Evolutionary conservation across 2,888 invertebrate genomes (phyloP).

Genomic region (Congeria kusceri): DNA sequence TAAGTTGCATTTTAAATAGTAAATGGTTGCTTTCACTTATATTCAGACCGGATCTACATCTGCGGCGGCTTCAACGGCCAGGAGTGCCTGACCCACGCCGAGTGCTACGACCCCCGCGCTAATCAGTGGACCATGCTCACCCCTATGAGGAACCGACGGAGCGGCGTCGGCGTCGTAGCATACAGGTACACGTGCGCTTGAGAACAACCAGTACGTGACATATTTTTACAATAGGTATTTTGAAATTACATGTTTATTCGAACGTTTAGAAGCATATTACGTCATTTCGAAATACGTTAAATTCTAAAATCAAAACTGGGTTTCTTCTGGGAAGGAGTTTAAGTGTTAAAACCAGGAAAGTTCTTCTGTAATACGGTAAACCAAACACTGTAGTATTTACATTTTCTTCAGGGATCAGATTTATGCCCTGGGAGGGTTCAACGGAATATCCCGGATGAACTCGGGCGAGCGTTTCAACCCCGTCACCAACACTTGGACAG

Average conservation of each 20-base stretch:
- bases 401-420: conserved; percentile 89
- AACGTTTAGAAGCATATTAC: too few species aligned
- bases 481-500: conserved; percentile 88
- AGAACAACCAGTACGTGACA: too few species aligned
- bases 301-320: too few species aligned
- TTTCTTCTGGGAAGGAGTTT: too few species aligned
- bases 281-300: too few species aligned
- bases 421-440: conserved; percentile 92
- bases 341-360: too few species aligned
- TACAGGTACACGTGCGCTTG: conserved; percentile 90
- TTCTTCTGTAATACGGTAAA: too few species aligned
- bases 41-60: conserved; percentile 83
- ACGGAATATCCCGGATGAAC: conserved; percentile 95
- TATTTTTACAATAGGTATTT: too few species aligned
- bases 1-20: too few species aligned
- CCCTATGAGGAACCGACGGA: conserved; percentile 93
- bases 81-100: conserved; percentile 84
- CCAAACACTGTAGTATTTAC: too few species aligned
- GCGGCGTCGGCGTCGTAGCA: conserved; percentile 96
- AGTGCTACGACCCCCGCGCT: conserved; percentile 81
- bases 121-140: conserved; percentile 85
- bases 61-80: conserved; percentile 86
- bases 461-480: conserved; percentile 90
- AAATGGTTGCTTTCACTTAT: too few species aligned
- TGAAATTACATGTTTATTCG: too few species aligned